Conservation (phyloP, 2,888 invertebrate genomes). For the Odontocerum albicorne region DNA sequence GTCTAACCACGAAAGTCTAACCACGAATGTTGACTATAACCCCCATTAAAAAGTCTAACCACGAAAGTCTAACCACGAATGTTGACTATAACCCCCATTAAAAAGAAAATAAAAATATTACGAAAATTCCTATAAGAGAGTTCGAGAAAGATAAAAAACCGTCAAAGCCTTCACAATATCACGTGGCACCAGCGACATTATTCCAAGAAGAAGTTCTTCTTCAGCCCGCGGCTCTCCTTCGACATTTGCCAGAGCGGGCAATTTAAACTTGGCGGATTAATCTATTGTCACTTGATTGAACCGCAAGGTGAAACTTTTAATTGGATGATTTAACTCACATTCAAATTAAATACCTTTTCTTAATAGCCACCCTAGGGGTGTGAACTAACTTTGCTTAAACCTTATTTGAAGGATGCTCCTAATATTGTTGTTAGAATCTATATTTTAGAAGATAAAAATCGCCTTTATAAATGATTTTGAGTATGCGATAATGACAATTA, state of each 20-base stretch:
- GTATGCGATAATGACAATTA: too few relatives aligned
- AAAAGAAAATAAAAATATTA: too few relatives aligned
- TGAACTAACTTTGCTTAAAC: neutral
- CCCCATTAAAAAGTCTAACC: too few relatives aligned
- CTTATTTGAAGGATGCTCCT: too few relatives aligned
- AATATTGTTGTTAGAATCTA: too few relatives aligned
- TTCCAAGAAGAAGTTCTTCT: too few relatives aligned
- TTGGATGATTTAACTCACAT: constrained; percentile 28
- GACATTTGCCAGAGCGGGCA: constrained; percentile 13
- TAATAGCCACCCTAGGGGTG: neutral
- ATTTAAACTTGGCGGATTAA: constrained; percentile 35
- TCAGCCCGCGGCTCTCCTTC: neutral
- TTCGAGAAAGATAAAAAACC: neutral
- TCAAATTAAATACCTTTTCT: constrained; percentile 11
- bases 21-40: too few relatives aligned
- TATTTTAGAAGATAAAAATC: too few relatives aligned
- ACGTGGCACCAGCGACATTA: neutral
- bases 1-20: too few relatives aligned
- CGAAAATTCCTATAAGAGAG: neutral
- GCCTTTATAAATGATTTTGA: too few relatives aligned
- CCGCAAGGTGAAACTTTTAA: constrained; percentile 31
- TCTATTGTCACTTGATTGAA: constrained; percentile 34
- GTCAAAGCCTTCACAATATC: neutral
- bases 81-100: too few relatives aligned
- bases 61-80: too few relatives aligned